Evolutionary conservation across 2,797 vertebrate genomes (phyloP).

Genomic region (Crocodylus rhombifer): DNA sequence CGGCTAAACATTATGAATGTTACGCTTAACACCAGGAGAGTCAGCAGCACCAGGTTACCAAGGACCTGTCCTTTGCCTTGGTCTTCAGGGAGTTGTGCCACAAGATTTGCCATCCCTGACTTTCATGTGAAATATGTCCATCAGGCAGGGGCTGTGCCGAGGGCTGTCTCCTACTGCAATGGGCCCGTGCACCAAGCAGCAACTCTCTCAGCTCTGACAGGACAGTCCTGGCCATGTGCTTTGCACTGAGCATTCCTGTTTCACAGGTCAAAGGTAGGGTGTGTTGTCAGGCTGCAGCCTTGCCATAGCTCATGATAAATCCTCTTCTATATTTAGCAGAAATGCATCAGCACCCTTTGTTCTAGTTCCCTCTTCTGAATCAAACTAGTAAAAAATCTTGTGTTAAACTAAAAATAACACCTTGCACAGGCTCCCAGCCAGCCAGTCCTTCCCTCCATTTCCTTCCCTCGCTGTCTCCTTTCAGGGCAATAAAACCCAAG

Average conservation of each 20-base stretch:
- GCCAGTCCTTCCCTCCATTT: accelerated
- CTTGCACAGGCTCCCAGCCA: not conserved
- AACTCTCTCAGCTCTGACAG: not conserved
- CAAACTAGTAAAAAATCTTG: conserved; percentile 44
- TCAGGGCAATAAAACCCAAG: not conserved
- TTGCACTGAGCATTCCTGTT: not conserved
- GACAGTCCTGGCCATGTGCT: not conserved
- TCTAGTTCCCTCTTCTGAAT: conserved; percentile 37
- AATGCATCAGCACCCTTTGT: conserved; percentile 54
- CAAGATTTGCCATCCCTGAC: not conserved
- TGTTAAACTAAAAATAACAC: conserved; percentile 57
- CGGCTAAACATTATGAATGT: not conserved
- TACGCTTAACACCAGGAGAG: not conserved
- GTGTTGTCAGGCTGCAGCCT: not conserved
- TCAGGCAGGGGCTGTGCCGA: not conserved
- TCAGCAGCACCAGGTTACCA: too few relatives aligned
- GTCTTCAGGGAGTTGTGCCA: not conserved
- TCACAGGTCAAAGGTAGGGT: not conserved
- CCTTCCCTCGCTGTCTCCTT: not conserved
- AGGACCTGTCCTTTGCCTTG: not conserved
- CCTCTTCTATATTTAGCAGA: conserved; percentile 37
- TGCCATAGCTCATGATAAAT: accelerated
- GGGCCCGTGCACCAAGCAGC: too few relatives aligned
- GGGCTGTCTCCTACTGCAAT: not conserved
- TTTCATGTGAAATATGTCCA: not conserved